Base-by-base conservation (phyloP, 1,140 invertebrate species). In the Pseudomyrmex sp. region DNA sequence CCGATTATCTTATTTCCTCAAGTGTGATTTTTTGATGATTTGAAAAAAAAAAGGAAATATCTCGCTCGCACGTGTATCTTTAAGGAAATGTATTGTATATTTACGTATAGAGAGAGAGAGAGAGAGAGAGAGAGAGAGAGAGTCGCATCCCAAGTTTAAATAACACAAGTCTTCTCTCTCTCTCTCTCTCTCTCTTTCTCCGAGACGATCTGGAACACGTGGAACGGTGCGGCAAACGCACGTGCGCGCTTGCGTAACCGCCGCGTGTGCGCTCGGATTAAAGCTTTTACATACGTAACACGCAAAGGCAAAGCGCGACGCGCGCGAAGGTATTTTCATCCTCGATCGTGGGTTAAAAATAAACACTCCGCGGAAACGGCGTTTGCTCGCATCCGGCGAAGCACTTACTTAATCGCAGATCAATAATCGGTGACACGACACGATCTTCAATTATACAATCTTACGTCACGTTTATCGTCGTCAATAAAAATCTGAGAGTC, bases 261-360 rank as follows among this genome's bases (percentile, higher is more conserved):
- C 13, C 20, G 72, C 44, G 58, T 58, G 20, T 74, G 56, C 61
- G 18, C 23, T 63, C 23, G 59, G 23, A 65, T 50, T 76, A 65
- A 65, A 46, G 23, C 20, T 9, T 61, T 62, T 50, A 23, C 56
- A 12, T 75, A 50, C 44, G 56, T 18, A 13, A 2, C 20, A 46
- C 44, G 20, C 20, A 18, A 68, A 68, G 75, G 63, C 75, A 13
- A 68, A 8, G 75, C 18, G 50, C 52, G 52, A 44, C 50, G 48
- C 62, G 61, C 9, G 58, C 18, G 61, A 12, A 13, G n/a, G 18
- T 79, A 79, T 79, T 79, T 79, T 69, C 52, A 69, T 79, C 54
- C 46, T 20, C 59, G 73, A 75, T 75, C 75, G 63, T 35, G 35
- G 1, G 75, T 69, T 79, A 79, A 79, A 69, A 79, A 69, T 79